Percentiles rank a stretch among this genome's conserved stretches.
Evolutionary conservation across 2,888 invertebrate genomes (phyloP).

Genomic region (Eremobia ochroleuca): DNA sequence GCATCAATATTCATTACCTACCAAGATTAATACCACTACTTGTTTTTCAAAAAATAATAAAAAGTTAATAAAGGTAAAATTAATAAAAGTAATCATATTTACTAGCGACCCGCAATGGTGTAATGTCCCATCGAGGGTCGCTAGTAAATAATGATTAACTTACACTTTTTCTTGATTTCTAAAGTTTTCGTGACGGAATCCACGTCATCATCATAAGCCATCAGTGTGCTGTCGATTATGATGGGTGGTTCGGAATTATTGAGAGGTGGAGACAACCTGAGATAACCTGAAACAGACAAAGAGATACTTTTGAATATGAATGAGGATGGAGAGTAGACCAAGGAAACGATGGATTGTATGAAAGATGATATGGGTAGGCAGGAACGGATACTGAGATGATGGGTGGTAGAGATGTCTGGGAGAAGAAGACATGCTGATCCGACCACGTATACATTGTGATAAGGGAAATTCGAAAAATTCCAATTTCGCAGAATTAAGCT

Average conservation of each 20-base stretch:
- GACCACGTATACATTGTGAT: background rate
- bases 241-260: conserved; percentile 23
- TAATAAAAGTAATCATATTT: too few species aligned
- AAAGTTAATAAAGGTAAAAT: too few species aligned
- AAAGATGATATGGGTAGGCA: too few species aligned
- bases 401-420: background rate
- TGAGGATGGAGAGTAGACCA: background rate
- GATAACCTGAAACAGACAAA: conserved; percentile 9
- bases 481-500: too few species aligned
- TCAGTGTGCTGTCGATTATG: conserved; percentile 67
- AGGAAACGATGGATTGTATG: background rate
- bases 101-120: too few species aligned
- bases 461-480: too few species aligned
- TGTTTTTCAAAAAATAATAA: too few species aligned
- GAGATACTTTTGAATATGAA: background rate
- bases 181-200: conserved; percentile 59
- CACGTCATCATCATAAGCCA: conserved; percentile 73
- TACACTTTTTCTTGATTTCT: conserved; percentile 62
- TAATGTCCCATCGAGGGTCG: too few species aligned
- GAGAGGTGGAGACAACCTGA: background rate
- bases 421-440: background rate
- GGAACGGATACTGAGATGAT: background rate
- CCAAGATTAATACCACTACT: too few species aligned
- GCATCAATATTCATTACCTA: too few species aligned
- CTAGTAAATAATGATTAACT: too few species aligned